Evolutionary conservation across 2,113 vertebrate genomes (phyloP).

Genomic region (Cardinalis cardinalis): DNA sequence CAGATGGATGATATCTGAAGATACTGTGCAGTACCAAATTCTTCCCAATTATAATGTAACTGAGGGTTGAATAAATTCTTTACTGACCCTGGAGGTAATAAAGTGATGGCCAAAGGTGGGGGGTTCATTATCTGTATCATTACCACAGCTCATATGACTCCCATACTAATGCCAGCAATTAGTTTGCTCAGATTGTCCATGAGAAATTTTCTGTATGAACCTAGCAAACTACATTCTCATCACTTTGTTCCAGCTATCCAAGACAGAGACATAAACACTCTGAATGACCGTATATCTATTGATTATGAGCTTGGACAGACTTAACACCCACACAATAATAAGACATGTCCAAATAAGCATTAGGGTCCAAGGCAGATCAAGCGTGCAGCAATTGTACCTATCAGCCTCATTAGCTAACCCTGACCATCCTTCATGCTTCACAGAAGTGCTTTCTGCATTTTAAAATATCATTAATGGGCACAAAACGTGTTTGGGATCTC

Average conservation of each 20-base stretch:
- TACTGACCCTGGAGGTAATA: neutral
- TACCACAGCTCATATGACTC: constrained; percentile 6
- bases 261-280: constrained; percentile 6
- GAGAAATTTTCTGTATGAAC: constrained; percentile 16
- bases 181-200: constrained; percentile 22
- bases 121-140: constrained; percentile 28
- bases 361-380: constrained; percentile 43
- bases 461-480: constrained; percentile 15
- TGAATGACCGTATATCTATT: constrained; percentile 2
- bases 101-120: neutral
- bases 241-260: constrained; percentile 11
- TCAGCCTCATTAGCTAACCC: constrained; percentile 45
- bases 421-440: constrained; percentile 21
- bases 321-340: constrained; percentile 39
- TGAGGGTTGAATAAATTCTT: neutral
- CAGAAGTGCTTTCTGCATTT: constrained; percentile 45
- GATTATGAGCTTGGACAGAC: constrained; percentile 30
- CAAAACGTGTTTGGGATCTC: constrained; percentile 45
- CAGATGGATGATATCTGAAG: neutral
- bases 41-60: neutral
- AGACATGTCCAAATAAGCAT: constrained; percentile 32
- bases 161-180: constrained; percentile 36
- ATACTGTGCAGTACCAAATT: neutral
- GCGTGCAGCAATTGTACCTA: constrained; percentile 27
- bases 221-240: constrained; percentile 4